Evolutionary conservation across 2,888 invertebrate genomes (phyloP).

Genomic region (Ophion ellenae): DNA sequence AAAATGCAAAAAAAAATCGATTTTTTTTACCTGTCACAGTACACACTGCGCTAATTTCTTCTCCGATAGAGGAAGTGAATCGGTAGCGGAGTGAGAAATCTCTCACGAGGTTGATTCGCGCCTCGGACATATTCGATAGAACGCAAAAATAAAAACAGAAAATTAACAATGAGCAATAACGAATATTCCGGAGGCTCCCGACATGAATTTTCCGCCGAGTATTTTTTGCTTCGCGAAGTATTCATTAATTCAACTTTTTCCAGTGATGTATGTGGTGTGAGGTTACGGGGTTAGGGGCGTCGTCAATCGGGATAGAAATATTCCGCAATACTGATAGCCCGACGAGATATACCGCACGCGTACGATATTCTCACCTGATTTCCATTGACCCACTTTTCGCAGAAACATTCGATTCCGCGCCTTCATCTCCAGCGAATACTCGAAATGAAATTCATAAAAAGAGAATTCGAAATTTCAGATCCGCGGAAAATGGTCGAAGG

Average conservation of each 20-base stretch:
- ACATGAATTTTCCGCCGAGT: not conserved
- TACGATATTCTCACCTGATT: constrained; percentile 47
- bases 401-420: constrained; percentile 34
- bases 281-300: not conserved
- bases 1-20: too few species aligned
- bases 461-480: constrained; percentile 51
- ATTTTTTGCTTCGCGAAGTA: not conserved
- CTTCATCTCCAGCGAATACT: constrained; percentile 9
- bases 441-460: constrained; percentile 64
- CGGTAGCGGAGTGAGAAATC: constrained; percentile 2
- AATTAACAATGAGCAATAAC: not conserved
- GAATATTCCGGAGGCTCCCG: not conserved
- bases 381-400: constrained; percentile 65
- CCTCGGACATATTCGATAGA: not conserved
- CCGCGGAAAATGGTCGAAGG: constrained; percentile 20
- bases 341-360: constrained; percentile 31
- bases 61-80: constrained; percentile 1
- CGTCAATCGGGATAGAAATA: constrained; percentile 8
- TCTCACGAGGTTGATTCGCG: not conserved
- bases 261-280: not conserved
- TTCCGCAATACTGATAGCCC: constrained; percentile 30
- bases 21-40: too few species aligned
- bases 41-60: not conserved
- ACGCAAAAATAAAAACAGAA: not conserved
- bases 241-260: not conserved